phyloP scores from a whole-genome alignment of 1,140 invertebrate genomes.

The Schlechtendalia chinensis region DNA sequence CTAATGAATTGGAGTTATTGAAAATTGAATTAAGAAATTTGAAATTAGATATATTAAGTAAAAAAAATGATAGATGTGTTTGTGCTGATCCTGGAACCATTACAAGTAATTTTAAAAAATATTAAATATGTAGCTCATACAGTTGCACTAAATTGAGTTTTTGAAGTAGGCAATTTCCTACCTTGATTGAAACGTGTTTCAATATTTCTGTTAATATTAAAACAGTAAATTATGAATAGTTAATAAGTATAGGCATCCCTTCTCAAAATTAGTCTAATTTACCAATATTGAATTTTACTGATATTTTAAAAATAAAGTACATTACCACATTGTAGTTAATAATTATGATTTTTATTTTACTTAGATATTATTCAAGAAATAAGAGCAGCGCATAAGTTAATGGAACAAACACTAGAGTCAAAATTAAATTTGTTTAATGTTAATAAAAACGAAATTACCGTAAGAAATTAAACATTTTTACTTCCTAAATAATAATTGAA shows the following conservation, averaged over 20 bases:
- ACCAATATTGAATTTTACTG: too few species aligned
- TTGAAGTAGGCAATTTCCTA: neutral
- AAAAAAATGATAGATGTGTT: conserved; percentile 18
- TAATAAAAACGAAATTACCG: conserved; percentile 19
- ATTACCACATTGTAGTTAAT: too few species aligned
- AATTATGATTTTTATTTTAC: neutral
- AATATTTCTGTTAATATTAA: neutral
- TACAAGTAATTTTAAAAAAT: conserved; percentile 21
- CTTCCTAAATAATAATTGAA: neutral
- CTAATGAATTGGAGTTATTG: conserved; percentile 50
- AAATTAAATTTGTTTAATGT: conserved; percentile 22
- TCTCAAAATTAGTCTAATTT: too few species aligned
- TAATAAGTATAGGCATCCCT: too few species aligned
- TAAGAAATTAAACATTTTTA: neutral
- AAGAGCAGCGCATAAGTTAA: conserved; percentile 41
- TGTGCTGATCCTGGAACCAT: conserved; percentile 34
- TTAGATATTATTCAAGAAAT: conserved; percentile 46
- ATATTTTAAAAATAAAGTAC: too few species aligned
- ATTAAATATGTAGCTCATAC: neutral
- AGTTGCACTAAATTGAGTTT: neutral
- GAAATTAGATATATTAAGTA: conserved; percentile 50
- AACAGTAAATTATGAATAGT: neutral
- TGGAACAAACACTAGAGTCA: conserved; percentile 42
- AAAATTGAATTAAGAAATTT: conserved; percentile 51
- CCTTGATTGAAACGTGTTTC: neutral